Evolutionary conservation across 2,888 invertebrate species (phyloP), one percentile per base, ranked within the genome.

Genomic region (Xestoiulus laeticollis): DNA sequence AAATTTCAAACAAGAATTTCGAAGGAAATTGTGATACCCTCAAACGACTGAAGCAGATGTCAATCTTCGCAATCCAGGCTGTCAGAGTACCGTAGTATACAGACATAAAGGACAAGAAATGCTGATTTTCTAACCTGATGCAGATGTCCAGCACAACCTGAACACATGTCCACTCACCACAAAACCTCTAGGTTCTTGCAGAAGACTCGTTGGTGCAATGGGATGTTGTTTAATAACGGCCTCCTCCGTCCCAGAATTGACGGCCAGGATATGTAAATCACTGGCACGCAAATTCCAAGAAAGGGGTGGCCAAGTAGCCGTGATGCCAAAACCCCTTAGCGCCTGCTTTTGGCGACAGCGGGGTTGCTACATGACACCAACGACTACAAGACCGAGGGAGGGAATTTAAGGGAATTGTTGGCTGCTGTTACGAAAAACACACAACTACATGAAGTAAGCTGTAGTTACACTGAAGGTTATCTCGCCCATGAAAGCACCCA

Each of bases 401-500:
- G 59, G 59, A 22, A 5, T 22, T 22, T 22, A 59, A 59, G n/a
- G 59, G 59, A 19, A n/a, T 22, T 59, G 6, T 59, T 19, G 59
- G 59, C 19, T 59, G 59, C 59, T 59, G 59, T 38, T 83, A 83
- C 5, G 85, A 85, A 85, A 85, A 85, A 30, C 85, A 16, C 5
- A 38, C 85, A 44, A 19, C 22, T 2, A 38, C 22, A 48, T 22
- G 85, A 85, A 44, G 85, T 85, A 85, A 85, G 85, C 85, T n/a
- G n/a, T n/a, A 38, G 1, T n/a, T 32, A 14, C 16, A 6, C 22
- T 22, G 38, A 22, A 16, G 5, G 83, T 16, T n/a, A n/a, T 85
- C 16, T n/a, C 84, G n/a, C 30, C 84, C 38, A 38, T 6, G 85
- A 85, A 43, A 85, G 85, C 44, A 85, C 44, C 85, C 85, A 85